These are phyloP conservation scores for Dugesia japonica DNA, from an alignment of 2,888 invertebrate species.

Conservation along the genomic window DNA sequence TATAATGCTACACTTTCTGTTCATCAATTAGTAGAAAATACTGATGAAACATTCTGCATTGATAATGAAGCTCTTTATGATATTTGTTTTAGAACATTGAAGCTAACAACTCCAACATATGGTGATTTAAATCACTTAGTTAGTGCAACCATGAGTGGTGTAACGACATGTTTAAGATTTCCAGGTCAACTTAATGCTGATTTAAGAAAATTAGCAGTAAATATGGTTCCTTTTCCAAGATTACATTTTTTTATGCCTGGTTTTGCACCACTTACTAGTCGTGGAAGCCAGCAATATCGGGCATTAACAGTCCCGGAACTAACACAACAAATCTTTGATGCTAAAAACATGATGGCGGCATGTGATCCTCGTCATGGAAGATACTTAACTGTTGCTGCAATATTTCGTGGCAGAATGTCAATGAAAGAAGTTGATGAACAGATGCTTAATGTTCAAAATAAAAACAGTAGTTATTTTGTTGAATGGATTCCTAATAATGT, in stretches of 20 bases:
- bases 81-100: conserved; percentile 56
- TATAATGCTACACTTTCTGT: conserved; percentile 74
- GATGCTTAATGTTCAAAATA: conserved; percentile 29
- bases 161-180: conserved; percentile 30
- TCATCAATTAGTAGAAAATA: conserved; percentile 70
- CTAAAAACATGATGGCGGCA: conserved; percentile 28
- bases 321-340: conserved; percentile 27
- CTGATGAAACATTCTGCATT: conserved; percentile 72
- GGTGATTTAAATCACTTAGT: conserved; percentile 27
- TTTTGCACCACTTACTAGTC: conserved; percentile 21
- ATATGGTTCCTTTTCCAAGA: conserved; percentile 30
- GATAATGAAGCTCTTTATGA: conserved; percentile 76
- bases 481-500: conserved; percentile 34
- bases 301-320: background rate
- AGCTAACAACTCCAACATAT: conserved; percentile 22
- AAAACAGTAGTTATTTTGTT: conserved; percentile 25
- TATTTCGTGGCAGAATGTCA: conserved; percentile 26
- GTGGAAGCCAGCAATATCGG: background rate
- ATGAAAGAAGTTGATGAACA: conserved; percentile 30
- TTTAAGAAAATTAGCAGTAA: conserved; percentile 29
- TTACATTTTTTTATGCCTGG: conserved; percentile 30
- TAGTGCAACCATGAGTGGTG: background rate
- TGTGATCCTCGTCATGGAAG: conserved; percentile 22
- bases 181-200: conserved; percentile 33
- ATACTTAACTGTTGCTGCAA: conserved; percentile 29